Evolutionary conservation across 1,140 invertebrate species (phyloP), one percentile per base, ranked within the genome.

Genomic region (Phenacoccus solenopsis): DNA sequence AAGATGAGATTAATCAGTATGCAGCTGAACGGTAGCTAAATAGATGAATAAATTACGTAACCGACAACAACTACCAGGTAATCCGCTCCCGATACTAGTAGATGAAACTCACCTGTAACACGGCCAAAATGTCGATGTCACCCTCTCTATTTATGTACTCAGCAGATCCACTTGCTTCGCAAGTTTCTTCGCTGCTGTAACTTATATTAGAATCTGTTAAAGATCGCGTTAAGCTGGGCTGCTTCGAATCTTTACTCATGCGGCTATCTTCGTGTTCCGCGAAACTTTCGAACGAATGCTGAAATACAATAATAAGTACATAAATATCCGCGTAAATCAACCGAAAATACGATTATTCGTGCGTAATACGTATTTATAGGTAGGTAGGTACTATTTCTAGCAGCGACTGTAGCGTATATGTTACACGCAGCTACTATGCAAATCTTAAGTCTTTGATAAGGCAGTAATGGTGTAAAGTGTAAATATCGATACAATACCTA

Each of bases 101-200:
- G 27, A 25, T 20, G 12, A 5, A 30, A 38, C 21, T 72, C 81
- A 90, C 90, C 83, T 93, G 92, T 16, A 99, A 79, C 1, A 98
- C 87, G 9, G 98, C 89, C 79, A 89, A 86, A 72, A 93, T 86
- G 79, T 97, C 91, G 56, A 99, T 88, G 76, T 95, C 89, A 0
- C 97, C 97, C 76, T 98, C 93, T 75, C 89, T 88, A 28, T 94
- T 96, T 28, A 98, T 97, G 75, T 98, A 99, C 77, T 87, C 86
- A 16, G 87, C 80, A 0, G 94, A 93, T 0, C 96, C 97, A 0
- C 93, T 85, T 1, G 92, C 93, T 81, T 96, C 91, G 1, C 85
- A 86, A 69, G 86, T 79, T 73, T 90, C 88, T 28, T 85, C 82
- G 0, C 86, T 84, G 5, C 83, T 81, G 76, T 98, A 98, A 38